These are phyloP conservation scores for Acrobasis consociella DNA, from an alignment of 2,888 invertebrate genomes.

Conservation along the genomic window DNA sequence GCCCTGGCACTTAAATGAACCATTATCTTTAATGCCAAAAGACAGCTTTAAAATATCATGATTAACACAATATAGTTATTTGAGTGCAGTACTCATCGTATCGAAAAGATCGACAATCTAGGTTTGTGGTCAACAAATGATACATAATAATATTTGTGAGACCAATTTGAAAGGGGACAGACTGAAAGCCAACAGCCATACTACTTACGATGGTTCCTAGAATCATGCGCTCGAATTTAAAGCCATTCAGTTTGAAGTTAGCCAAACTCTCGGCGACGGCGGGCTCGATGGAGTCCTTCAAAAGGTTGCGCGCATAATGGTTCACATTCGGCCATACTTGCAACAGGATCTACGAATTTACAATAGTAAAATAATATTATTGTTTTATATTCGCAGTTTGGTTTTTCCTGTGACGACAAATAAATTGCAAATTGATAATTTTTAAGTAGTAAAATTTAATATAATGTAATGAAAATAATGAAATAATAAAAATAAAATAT, in stretches of 20 bases:
- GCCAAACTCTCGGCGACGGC: constrained; percentile 90
- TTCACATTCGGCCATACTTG: constrained; percentile 99
- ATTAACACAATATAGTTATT: too few species aligned
- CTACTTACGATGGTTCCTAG: constrained; percentile 95
- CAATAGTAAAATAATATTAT: background rate
- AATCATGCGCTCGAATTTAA: constrained; percentile 97
- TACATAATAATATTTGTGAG: constrained; percentile 2
- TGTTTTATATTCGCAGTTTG: background rate
- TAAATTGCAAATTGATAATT: too few species aligned
- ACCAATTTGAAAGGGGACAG: background rate
- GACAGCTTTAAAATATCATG: too few species aligned
- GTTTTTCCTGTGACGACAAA: too few species aligned
- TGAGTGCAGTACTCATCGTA: background rate
- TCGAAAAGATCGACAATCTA: background rate
- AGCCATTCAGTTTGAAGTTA: constrained; percentile 93
- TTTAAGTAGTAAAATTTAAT: background rate
- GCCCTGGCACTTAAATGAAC: too few species aligned
- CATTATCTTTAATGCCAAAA: too few species aligned
- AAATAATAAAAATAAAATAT: too few species aligned
- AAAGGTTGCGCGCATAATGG: constrained; percentile 91
- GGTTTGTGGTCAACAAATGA: too few species aligned
- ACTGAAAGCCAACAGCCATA: background rate
- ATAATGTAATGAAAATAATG: too few species aligned
- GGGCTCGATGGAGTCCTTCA: constrained; percentile 94
- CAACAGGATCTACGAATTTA: constrained; percentile 85